Conservation (phyloP, 2,113 vertebrate genomes). For the Peromyscus maniculatus region DNA sequence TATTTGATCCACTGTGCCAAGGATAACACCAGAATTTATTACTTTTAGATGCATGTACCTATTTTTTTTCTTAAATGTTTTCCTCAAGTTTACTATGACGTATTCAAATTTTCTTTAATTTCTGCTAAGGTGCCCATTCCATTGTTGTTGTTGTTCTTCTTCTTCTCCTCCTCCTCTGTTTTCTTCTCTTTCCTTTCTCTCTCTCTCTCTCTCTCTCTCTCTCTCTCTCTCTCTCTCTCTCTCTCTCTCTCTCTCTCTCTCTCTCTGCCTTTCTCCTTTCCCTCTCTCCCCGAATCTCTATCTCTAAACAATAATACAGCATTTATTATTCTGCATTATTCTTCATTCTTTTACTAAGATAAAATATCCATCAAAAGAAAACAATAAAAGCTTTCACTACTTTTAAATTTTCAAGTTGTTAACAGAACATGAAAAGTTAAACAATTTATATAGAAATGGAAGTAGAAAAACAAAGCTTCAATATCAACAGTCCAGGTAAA, state of each 20-base stretch:
- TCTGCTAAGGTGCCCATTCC: neutral
- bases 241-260: neutral
- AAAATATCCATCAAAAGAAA: neutral
- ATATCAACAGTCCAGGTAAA: neutral
- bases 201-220: neutral
- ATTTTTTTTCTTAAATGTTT: neutral
- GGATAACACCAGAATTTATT: neutral
- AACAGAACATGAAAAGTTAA: neutral
- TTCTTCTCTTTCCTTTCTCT: too few species aligned
- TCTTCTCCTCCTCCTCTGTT: too few species aligned
- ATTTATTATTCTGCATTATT: neutral
- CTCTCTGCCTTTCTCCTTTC: accelerated
- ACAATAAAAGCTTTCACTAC: neutral
- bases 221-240: neutral
- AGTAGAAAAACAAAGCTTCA: neutral
- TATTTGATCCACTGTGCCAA: neutral
- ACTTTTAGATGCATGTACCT: neutral
- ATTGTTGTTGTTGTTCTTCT: too few species aligned
- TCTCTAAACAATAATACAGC: neutral
- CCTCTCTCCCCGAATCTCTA: neutral
- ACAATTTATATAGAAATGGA: neutral
- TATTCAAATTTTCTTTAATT: neutral
- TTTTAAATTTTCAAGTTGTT: conserved; percentile 2
- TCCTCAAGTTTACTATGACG: neutral
- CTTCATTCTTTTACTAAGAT: neutral